Percentiles rank a stretch among this genome's conserved stretches.
Conservation (phyloP, 2,888 invertebrate species). For the Epistrophe eligans region DNA sequence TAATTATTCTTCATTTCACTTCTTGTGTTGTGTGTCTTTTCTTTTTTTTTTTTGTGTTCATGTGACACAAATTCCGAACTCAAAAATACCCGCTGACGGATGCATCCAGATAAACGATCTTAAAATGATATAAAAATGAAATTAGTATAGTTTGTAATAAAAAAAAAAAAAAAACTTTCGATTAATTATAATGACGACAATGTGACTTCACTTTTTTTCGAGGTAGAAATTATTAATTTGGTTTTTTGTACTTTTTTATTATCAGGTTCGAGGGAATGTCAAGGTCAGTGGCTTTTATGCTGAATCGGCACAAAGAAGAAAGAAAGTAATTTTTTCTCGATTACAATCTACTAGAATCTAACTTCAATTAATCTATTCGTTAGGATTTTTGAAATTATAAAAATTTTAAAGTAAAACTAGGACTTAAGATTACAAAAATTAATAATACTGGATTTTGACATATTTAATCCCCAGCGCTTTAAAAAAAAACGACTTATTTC, state of each 20-base stretch:
- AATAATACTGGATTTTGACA: too few species aligned
- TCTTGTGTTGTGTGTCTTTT: conserved; percentile 1
- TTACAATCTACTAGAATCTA: not conserved
- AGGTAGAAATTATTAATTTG: conserved; percentile 46
- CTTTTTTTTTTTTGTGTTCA: conserved; percentile 23
- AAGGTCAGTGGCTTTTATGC: conserved; percentile 61
- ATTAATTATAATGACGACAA: conserved; percentile 59
- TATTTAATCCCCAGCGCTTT: too few species aligned
- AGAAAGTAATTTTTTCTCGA: not conserved
- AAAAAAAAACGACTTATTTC: too few species aligned
- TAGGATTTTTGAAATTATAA: too few species aligned
- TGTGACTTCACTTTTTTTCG: conserved; percentile 69
- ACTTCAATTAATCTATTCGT: too few species aligned
- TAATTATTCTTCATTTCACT: conserved; percentile 67
- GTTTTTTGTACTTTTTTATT: not conserved
- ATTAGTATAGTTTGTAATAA: conserved; percentile 46
- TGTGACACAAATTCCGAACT: conserved; percentile 65
- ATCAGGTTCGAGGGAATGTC: conserved; percentile 41
- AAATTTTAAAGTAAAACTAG: too few species aligned
- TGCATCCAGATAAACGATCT: conserved; percentile 64
- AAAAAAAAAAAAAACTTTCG: conserved; percentile 65
- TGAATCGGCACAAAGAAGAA: conserved; percentile 10
- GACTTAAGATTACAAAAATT: too few species aligned
- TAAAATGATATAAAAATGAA: conserved; percentile 60
- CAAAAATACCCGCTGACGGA: conserved; percentile 57